Base-by-base conservation (phyloP, 2,888 invertebrate species). In the Callimorpha dominula region DNA sequence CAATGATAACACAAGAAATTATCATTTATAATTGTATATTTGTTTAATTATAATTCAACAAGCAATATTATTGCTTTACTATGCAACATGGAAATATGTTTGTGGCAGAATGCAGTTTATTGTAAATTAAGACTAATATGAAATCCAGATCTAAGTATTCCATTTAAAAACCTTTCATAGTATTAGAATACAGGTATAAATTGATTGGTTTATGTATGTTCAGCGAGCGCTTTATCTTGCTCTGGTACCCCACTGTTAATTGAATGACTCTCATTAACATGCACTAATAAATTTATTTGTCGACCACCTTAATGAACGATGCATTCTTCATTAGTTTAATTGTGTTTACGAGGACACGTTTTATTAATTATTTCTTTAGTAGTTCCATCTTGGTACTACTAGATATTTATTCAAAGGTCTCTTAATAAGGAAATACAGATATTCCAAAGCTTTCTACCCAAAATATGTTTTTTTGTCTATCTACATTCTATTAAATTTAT, bases 181-280 rank as follows among this genome's bases (percentile, higher is more conserved):
- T 17, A 4, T 40, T 50, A 17, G 11, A 64, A 43, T 42, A 68
- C 66, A 70, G 64, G 54, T 57, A 88, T 87, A 87, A 86, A 87
- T 87, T 86, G 83, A 83, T 79, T 86, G 81, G 84, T 87, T 87
- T 7, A 65, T 68, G 72, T 42, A 50, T 60, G 69, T 74, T 68
- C 76, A 74, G 42, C 69, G 40, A 31, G 40, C 50, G 31, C 76
- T 20, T 69, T 70, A 73, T 65, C 76, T 69, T 79, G 78, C 72
- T 73, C 78, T 79, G 83, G 83, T 82, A 75, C 77, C 86, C 80
- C 83, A 81, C 78, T 81, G 81, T 78, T 86, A 79, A 86, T 86
- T 87, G 83, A 85, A 82, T 79, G 72, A 69, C 72, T 68, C 79
- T 84, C 68, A 88, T 88, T 88, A 82, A 80, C 87, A 88, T 87